Evolutionary conservation across 2,888 invertebrate genomes (phyloP), one percentile per base, ranked within the genome.

Genomic region (Noctua janthe): DNA sequence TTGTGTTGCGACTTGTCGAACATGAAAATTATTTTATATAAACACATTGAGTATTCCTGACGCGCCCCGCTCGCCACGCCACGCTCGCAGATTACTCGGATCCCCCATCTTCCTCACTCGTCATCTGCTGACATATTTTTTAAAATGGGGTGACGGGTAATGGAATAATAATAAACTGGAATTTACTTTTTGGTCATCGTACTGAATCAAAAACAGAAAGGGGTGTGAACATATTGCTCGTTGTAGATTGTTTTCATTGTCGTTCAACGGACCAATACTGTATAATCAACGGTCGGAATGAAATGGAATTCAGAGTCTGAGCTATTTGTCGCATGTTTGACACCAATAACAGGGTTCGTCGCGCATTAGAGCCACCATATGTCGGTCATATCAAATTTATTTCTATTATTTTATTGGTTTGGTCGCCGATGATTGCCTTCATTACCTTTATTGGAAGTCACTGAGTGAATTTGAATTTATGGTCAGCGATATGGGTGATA

Each of bases 161-260:
- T 97, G 97, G 96, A 97, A 97, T 97, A 97, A 97, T 97, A 97
- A 97, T 97, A 97, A 96, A 97, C 96, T 94, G 96, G 95, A 97
- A 97, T 97, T 97, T 95, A 95, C 96, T 96, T 97, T 97, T 97
- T 95, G 97, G 97, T 96, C 96, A 97, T 96, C 95, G 93, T 92
- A 91, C 91, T 94, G 96, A 95, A 95, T 96, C 95, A 94, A 95
- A 96, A 94, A 95, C 93, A 93, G 94, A 96, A 96, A 96, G 96
- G 97, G 97, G 97, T 96, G 97, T 97, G 95, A 97, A 96, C 96
- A 94, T 95, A 95, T 96, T 94, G 95, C 94, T 94, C 92, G 95
- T 91, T 93, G 95, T 94, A 94, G 95, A 95, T 94, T 94, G 94
- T 94, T 94, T 94, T 95, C 95, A 97, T 97, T 96, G 96, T 96